Evolutionary conservation across 2,888 invertebrate genomes (phyloP).

Genomic region (Dichetophora obliterata): DNA sequence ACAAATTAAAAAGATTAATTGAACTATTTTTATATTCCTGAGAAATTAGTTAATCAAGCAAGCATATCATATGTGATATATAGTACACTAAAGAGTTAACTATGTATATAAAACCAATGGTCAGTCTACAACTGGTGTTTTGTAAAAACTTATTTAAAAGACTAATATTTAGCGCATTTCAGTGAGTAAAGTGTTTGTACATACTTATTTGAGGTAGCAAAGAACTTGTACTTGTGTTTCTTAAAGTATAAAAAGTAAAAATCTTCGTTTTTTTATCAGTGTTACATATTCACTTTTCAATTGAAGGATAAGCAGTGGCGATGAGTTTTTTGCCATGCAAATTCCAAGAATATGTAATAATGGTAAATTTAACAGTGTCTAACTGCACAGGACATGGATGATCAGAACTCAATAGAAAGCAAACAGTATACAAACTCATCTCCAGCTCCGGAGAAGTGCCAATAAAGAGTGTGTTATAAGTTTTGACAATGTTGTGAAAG

Average conservation of each 20-base stretch:
- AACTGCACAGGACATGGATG: slow-evolving; percentile 58
- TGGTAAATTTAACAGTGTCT: slow-evolving; percentile 52
- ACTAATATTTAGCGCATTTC: background rate
- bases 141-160: background rate
- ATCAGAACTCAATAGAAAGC: slow-evolving; percentile 56
- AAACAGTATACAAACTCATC: slow-evolving; percentile 60
- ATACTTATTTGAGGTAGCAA: background rate
- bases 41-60: too few relatives aligned
- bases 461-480: slow-evolving; percentile 56
- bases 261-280: background rate
- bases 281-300: slow-evolving; percentile 41
- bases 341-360: slow-evolving; percentile 58
- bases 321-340: slow-evolving; percentile 59
- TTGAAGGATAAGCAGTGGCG: slow-evolving; percentile 56
- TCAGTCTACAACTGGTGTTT: too few relatives aligned
- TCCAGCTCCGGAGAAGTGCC: slow-evolving; percentile 63
- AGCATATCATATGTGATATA: too few relatives aligned
- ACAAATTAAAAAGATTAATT: too few relatives aligned
- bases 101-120: too few relatives aligned
- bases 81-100: too few relatives aligned
- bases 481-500: slow-evolving; percentile 55
- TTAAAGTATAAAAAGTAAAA: background rate
- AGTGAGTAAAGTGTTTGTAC: background rate
- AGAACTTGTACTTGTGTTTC: background rate
- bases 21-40: too few relatives aligned